phyloP scores from a whole-genome alignment of 2,113 vertebrate species.

The Eulemur rufifrons region DNA sequence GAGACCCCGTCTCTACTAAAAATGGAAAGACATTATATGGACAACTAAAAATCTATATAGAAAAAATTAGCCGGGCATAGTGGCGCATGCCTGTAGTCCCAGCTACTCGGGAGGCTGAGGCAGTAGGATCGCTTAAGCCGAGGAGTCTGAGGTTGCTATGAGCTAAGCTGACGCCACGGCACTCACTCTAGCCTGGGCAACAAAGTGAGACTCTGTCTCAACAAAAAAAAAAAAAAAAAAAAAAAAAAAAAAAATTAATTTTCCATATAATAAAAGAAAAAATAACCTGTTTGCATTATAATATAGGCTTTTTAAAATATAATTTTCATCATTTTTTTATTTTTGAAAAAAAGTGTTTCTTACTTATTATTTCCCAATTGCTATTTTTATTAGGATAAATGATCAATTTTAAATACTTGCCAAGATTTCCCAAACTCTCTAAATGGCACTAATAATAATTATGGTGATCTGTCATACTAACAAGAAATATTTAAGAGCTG shows the following conservation, averaged over 20 bases:
- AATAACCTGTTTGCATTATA: not conserved
- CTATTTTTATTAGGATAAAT: slow-evolving; percentile 4
- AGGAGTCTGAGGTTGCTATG: too few species aligned
- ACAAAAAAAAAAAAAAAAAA: too few species aligned
- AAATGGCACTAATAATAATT: not conserved
- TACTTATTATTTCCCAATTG: not conserved
- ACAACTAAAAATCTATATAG: too few species aligned
- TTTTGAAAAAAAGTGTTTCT: not conserved
- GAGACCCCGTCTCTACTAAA: too few species aligned
- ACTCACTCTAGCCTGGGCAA: too few species aligned
- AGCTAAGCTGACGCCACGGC: too few species aligned
- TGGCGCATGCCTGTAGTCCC: too few species aligned
- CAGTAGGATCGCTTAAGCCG: too few species aligned
- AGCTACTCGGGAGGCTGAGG: too few species aligned
- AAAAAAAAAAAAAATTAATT: not conserved
- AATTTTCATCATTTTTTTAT: not conserved
- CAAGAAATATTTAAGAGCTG: not conserved
- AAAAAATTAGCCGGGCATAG: too few species aligned
- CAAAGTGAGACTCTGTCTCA: too few species aligned
- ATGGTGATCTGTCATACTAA: not conserved
- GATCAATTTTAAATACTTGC: not conserved
- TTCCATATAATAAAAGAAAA: not conserved
- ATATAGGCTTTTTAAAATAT: not conserved
- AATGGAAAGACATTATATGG: too few species aligned
- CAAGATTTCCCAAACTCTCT: not conserved